phyloP scores from a whole-genome alignment of 2,888 invertebrate species.

The Drosophila mettleri region DNA sequence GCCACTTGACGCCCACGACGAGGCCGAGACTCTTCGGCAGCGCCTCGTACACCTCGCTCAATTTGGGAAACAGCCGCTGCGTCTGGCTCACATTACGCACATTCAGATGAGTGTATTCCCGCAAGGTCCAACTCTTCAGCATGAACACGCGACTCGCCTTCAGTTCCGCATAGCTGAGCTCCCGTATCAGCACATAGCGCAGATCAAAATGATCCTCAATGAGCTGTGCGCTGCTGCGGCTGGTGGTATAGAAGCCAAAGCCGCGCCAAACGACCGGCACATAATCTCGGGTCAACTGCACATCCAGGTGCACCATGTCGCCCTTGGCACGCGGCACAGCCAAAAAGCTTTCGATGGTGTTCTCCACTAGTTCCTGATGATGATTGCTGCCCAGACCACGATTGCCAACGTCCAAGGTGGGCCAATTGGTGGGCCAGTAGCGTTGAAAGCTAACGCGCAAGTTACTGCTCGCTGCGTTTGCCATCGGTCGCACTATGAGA shows the following conservation, averaged over 20 bases:
- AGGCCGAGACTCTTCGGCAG: conserved; percentile 95
- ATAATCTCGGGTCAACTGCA: conserved; percentile 97
- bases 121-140: conserved; percentile 88
- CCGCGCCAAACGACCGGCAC: conserved; percentile 98
- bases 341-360: conserved; percentile 96
- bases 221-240: conserved; percentile 86
- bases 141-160: conserved; percentile 94
- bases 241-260: conserved; percentile 89
- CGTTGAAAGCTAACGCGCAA: conserved; percentile 92
- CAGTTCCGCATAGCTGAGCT: conserved; percentile 94
- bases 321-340: conserved; percentile 95
- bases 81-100: conserved; percentile 87
- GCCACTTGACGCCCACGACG: conserved; percentile 98
- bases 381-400: conserved; percentile 94
- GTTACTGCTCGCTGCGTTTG: conserved; percentile 86
- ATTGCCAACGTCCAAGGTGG: conserved; percentile 97
- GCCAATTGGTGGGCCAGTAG: conserved; percentile 94
- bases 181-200: conserved; percentile 95
- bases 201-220: conserved; percentile 91
- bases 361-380: conserved; percentile 88
- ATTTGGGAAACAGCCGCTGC: conserved; percentile 95
- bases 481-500: conserved; percentile 84
- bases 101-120: conserved; percentile 89
- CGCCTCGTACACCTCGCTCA: conserved; percentile 91
- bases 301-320: conserved; percentile 99